Conservation (phyloP, 2,113 vertebrate genomes). For the Ginglymostoma cirratum region DNA sequence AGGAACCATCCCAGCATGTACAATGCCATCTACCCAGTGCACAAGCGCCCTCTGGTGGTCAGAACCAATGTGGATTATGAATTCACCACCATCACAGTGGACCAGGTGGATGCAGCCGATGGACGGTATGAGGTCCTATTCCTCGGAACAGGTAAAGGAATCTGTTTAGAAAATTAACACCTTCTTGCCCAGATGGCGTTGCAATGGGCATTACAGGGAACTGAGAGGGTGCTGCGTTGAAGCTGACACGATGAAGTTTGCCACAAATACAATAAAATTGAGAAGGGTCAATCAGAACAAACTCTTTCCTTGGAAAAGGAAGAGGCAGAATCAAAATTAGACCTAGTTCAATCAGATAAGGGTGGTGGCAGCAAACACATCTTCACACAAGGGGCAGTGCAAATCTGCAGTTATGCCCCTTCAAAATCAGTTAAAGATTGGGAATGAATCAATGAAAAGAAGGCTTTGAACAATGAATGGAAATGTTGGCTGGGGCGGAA, state of each 20-base stretch:
- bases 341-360: not conserved
- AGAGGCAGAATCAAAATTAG: not conserved
- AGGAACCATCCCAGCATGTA: conserved; percentile 92
- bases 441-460: not conserved
- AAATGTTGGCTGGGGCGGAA: not conserved
- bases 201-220: not conserved
- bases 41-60: conserved; percentile 90
- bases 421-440: not conserved
- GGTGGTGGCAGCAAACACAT: not conserved
- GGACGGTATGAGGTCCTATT: conserved; percentile 98
- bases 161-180: conserved; percentile 30
- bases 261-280: not conserved
- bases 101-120: conserved; percentile 93
- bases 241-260: not conserved
- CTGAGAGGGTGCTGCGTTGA: too few species aligned
- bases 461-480: too few species aligned
- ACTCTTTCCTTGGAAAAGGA: not conserved
- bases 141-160: conserved; percentile 89
- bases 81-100: conserved; percentile 92
- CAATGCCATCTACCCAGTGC: conserved; percentile 84
- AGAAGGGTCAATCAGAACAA: not conserved
- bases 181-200: not conserved
- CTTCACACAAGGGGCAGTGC: not conserved
- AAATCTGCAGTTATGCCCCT: not conserved
- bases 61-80: conserved; percentile 89